Evolutionary conservation across 2,888 invertebrate genomes (phyloP), one percentile per base, ranked within the genome.

Genomic region (Dicyrtoma fusca): DNA sequence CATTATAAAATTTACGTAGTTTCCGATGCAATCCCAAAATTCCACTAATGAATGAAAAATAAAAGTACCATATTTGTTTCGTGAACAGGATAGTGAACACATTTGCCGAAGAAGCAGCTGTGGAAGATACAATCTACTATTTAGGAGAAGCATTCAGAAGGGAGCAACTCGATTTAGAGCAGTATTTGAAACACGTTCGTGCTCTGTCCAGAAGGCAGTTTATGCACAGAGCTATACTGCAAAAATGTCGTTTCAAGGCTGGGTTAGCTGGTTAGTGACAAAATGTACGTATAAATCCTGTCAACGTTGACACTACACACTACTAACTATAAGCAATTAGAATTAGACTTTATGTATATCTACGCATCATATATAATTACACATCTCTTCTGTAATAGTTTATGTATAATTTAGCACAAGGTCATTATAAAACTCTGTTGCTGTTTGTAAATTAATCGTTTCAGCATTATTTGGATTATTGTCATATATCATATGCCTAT

Each of bases 41-140:
- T n/a, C n/a, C n/a, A n/a, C n/a, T n/a, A n/a, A n/a, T n/a, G n/a
- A n/a, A 69, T n/a, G 13, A 57, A 10, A 44, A 34, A 19, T 42
- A 8, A 17, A 23, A 23, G 14, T n/a, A 23, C 1, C 3, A 57
- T 14, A 42, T 47, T 21, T 69, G 23, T 45, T 23, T 68, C 11
- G n/a, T 53, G 64, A 62, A 10, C 47, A 77, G 92, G 83, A 89
- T 98, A 82, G 85, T 97, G 75, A 94, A 92, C 85, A 91, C 95
- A 55, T 97, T 94, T 86, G 95, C 96, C 64, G 97, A 98, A 84
- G 99, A 99, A 86, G 95, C 97, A 76, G 97, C 99, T 17, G 89
- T 94, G 68, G 98, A 99, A 86, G 99, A 99, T 87, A 94, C 97
- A 75, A 96, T 99, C 82, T 99, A 98, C 84, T 97, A 96, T 83